A percentile compares a stretch with the other conserved stretches of the same genome.
Evolutionary conservation across 2,113 vertebrate species (phyloP).

Genomic region (Ornithorhynchus anatinus): DNA sequence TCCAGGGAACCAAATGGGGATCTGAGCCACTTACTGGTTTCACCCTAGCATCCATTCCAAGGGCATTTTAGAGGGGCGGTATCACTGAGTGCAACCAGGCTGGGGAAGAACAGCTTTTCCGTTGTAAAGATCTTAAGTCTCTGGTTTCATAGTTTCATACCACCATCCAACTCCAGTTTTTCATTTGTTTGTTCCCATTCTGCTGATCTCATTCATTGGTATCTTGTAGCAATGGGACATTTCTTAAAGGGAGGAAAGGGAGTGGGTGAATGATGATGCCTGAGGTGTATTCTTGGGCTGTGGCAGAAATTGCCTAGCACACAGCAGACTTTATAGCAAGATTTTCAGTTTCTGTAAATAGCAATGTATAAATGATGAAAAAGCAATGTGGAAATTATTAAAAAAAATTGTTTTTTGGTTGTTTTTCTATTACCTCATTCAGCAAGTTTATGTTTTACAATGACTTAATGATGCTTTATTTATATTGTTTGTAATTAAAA

Average conservation of each 20-base stretch:
- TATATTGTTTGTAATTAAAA: constrained; percentile 84
- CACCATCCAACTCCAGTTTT: neutral
- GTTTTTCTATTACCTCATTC: constrained; percentile 86
- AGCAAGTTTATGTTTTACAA: constrained; percentile 73
- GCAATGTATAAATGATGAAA: constrained; percentile 60
- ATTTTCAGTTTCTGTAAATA: constrained; percentile 75
- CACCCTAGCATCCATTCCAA: no score
- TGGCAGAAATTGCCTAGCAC: constrained; percentile 20
- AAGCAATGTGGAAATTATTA: constrained; percentile 43
- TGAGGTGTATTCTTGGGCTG: neutral
- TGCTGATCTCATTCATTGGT: neutral
- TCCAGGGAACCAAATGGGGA: no score
- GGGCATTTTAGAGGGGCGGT: no score
- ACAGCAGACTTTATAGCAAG: neutral
- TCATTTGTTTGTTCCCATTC: neutral
- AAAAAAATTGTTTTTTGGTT: constrained; percentile 41
- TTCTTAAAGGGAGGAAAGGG: neutral
- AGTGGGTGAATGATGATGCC: neutral
- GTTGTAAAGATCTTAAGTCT: accelerated
- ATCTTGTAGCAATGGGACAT: neutral
- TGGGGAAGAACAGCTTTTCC: neutral
- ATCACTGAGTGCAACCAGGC: accelerated
- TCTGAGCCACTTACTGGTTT: no score
- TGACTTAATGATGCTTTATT: constrained; percentile 79
- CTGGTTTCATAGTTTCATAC: accelerated